These are phyloP conservation scores for Cydia splendana DNA, from an alignment of 1,140 invertebrate species.

Conservation along the genomic window DNA sequence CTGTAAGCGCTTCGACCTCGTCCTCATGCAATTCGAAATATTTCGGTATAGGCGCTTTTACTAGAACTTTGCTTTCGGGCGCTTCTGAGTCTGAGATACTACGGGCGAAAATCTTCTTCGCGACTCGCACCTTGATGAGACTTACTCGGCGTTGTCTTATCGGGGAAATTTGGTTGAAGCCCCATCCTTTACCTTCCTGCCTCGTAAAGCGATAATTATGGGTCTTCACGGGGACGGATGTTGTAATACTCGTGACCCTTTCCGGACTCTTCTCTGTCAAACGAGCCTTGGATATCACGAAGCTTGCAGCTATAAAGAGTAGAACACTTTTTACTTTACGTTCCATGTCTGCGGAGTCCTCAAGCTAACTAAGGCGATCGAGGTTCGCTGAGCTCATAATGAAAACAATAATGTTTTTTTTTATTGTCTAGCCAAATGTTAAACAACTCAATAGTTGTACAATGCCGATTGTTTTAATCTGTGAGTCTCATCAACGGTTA, in stretches of 20 bases:
- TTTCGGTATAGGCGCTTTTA: slow-evolving; percentile 66
- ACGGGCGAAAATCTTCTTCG: not conserved
- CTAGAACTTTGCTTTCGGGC: slow-evolving; percentile 35
- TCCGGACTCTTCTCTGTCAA: slow-evolving; percentile 36
- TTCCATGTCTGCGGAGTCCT: slow-evolving; percentile 35
- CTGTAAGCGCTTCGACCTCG: slow-evolving; percentile 55
- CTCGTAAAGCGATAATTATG: slow-evolving; percentile 38
- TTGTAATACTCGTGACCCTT: slow-evolving; percentile 34
- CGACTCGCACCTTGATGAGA: not conserved
- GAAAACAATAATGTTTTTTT: slow-evolving; percentile 60
- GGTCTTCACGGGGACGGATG: slow-evolving; percentile 33
- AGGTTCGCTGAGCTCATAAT: slow-evolving; percentile 50
- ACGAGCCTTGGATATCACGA: slow-evolving; percentile 31
- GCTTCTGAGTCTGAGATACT: not conserved
- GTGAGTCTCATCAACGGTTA: not conserved
- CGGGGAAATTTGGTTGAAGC: not conserved
- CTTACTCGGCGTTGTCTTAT: not conserved
- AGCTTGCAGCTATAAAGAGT: slow-evolving; percentile 33
- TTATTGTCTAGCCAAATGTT: slow-evolving; percentile 45
- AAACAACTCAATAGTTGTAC: slow-evolving; percentile 45
- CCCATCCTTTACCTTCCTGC: not conserved
- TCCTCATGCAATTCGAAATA: slow-evolving; percentile 57
- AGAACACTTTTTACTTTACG: slow-evolving; percentile 50
- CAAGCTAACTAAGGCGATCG: slow-evolving; percentile 41
- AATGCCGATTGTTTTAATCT: not conserved